Conservation (phyloP, 2,888 invertebrate genomes). For the Imbricaverruca yamaguchii region DNA sequence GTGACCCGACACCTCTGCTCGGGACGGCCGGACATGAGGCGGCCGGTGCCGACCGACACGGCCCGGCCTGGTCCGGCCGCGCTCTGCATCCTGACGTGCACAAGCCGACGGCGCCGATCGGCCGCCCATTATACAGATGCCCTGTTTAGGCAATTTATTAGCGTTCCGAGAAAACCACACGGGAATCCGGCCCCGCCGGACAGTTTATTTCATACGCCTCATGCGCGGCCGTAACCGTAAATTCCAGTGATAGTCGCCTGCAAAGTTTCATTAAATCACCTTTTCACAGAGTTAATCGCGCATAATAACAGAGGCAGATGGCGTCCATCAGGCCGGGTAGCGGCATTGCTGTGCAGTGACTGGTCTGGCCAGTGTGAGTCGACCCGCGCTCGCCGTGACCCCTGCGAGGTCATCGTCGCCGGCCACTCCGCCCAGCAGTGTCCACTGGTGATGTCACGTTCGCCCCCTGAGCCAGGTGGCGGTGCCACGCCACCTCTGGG, state of each 20-base stretch:
- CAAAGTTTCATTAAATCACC: conserved; percentile 18
- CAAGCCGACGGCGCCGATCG: neutral
- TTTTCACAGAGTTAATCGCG: conserved; percentile 21
- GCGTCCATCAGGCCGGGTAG: neutral
- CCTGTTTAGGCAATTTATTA: neutral
- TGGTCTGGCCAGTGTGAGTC: neutral
- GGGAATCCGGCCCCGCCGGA: conserved; percentile 8
- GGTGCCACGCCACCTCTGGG: too few species aligned
- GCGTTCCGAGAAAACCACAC: conserved; percentile 6
- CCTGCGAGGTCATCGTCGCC: too few species aligned
- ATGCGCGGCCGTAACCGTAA: conserved; percentile 13
- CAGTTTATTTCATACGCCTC: conserved; percentile 18
- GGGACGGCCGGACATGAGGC: too few species aligned
- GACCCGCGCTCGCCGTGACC: too few species aligned
- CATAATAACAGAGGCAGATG: conserved; percentile 5
- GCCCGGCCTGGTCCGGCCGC: too few species aligned
- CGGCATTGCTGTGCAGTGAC: neutral
- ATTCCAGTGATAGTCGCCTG: conserved; percentile 20
- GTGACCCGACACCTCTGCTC: too few species aligned
- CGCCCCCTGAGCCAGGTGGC: too few species aligned
- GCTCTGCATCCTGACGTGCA: too few species aligned
- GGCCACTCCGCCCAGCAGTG: too few species aligned
- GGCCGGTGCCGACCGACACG: too few species aligned
- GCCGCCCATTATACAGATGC: neutral
- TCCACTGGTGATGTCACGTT: too few species aligned